Evolutionary conservation across 1,140 invertebrate genomes (phyloP).

Genomic region (Drosophila pallidifrons): DNA sequence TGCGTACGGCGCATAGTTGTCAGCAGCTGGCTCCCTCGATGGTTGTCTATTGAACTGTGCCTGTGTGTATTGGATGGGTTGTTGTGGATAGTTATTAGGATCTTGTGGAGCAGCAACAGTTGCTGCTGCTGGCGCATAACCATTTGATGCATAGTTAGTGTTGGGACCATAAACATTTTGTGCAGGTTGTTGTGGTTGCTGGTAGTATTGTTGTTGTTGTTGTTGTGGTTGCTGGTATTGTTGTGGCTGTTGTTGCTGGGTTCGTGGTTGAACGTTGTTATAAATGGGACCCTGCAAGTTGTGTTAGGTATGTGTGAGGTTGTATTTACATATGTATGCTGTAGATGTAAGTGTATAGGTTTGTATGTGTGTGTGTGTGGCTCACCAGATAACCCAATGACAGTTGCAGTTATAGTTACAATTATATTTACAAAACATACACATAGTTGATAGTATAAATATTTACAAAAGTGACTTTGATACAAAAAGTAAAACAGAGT

Average conservation of each 20-base stretch:
- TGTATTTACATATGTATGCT: background rate
- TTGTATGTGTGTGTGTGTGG: conserved; percentile 8
- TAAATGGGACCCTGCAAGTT: conserved; percentile 81
- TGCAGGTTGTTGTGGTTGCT: conserved; percentile 31
- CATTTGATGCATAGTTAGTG: conserved; percentile 49
- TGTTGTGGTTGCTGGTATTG: conserved; percentile 36
- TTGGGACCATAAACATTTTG: conserved; percentile 36
- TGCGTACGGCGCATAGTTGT: conserved; percentile 25
- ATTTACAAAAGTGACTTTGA: conserved; percentile 50
- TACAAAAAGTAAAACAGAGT: conserved; percentile 25
- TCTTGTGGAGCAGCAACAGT: conserved; percentile 39
- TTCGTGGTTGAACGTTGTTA: conserved; percentile 75
- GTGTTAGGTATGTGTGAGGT: conserved; percentile 36
- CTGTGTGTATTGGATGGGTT: conserved; percentile 77
- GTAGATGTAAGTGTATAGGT: conserved; percentile 20
- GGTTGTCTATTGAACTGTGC: conserved; percentile 75
- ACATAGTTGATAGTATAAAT: conserved; percentile 9
- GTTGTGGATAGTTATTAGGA: conserved; percentile 59
- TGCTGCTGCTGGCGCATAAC: conserved; percentile 48
- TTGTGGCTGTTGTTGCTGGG: conserved; percentile 49
- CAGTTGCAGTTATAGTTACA: conserved; percentile 38
- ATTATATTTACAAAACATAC: conserved; percentile 69
- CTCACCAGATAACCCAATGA: conserved; percentile 47
- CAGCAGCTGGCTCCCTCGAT: conserved; percentile 57
- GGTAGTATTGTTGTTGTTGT: conserved; percentile 32